Evolutionary conservation across 2,888 invertebrate species (phyloP).

Genomic region (Zonitis immaculata): DNA sequence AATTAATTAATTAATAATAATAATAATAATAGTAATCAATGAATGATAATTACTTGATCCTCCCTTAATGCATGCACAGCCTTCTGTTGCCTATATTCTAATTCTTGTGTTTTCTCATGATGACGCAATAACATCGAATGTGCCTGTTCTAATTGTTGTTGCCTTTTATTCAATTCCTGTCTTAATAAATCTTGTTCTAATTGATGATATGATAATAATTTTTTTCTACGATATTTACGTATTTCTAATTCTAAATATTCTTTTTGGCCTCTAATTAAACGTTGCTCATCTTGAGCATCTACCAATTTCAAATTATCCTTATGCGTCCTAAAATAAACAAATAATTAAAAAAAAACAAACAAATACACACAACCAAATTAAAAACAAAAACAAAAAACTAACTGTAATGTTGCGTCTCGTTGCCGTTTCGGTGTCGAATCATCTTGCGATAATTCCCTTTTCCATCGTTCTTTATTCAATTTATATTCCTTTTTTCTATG

Average conservation of each 20-base stretch:
- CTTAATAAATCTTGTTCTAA: constrained; percentile 86
- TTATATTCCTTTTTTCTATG: constrained; percentile 97
- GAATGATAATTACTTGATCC: constrained; percentile 59
- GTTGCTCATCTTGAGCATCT: constrained; percentile 86
- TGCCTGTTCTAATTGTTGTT: constrained; percentile 91
- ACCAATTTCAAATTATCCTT: constrained; percentile 89
- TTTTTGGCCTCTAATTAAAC: constrained; percentile 81
- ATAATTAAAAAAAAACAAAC: not conserved
- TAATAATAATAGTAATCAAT: not conserved
- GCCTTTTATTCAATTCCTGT: constrained; percentile 90
- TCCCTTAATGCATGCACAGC: constrained; percentile 89
- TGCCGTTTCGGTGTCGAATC: constrained; percentile 89
- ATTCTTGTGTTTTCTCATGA: constrained; percentile 94
- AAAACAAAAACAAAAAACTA: constrained; percentile 39
- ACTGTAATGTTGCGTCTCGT: constrained; percentile 84
- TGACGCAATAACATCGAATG: constrained; percentile 92
- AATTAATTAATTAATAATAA: too few species aligned
- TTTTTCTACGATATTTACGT: constrained; percentile 86
- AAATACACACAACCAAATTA: too few species aligned
- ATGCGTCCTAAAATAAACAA: constrained; percentile 61
- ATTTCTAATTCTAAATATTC: constrained; percentile 90
- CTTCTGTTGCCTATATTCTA: constrained; percentile 93
- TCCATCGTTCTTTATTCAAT: constrained; percentile 94
- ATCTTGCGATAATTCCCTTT: constrained; percentile 86
- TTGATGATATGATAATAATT: constrained; percentile 79